Conservation (phyloP, 2,113 vertebrate species). For the Microcebus ravelobensis region DNA sequence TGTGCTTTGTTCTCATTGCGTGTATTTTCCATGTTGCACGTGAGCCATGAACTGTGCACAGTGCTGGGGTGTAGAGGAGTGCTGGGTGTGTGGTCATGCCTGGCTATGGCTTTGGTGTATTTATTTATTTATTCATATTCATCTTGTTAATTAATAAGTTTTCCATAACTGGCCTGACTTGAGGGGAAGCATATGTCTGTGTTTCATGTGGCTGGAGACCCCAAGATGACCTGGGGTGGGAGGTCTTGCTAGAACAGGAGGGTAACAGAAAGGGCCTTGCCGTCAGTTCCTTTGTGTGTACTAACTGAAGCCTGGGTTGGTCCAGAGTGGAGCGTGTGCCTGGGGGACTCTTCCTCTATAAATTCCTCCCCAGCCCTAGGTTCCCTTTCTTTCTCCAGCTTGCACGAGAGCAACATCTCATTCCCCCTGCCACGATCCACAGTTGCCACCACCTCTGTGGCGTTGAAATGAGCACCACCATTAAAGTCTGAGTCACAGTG, state of each 20-base stretch:
- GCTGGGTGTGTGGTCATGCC: neutral
- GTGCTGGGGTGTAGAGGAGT: neutral
- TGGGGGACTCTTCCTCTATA: neutral
- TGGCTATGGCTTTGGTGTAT: neutral
- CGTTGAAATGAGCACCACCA: constrained; percentile 61
- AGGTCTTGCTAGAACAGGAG: constrained; percentile 21
- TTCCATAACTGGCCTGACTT: neutral
- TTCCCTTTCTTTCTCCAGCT: constrained; percentile 56
- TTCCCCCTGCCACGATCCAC: constrained; percentile 58
- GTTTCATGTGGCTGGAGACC: constrained; percentile 33
- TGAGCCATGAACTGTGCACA: neutral
- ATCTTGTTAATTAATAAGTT: constrained; percentile 9
- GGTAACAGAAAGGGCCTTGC: neutral
- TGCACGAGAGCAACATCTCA: constrained; percentile 43
- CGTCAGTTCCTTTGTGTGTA: neutral
- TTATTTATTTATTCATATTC: constrained; percentile 16
- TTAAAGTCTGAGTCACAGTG: constrained; percentile 77
- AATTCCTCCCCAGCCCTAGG: constrained; percentile 22
- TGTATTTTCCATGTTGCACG: neutral
- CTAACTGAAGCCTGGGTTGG: neutral
- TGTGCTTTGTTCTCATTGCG: neutral
- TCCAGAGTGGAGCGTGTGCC: constrained; percentile 20
- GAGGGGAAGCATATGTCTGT: neutral
- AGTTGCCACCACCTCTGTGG: constrained; percentile 51
- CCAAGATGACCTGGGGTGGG: neutral